Percentiles rank a stretch among this genome's conserved stretches.
phyloP scores from a whole-genome alignment of 1,140 invertebrate species.

The Papilio xuthus region DNA sequence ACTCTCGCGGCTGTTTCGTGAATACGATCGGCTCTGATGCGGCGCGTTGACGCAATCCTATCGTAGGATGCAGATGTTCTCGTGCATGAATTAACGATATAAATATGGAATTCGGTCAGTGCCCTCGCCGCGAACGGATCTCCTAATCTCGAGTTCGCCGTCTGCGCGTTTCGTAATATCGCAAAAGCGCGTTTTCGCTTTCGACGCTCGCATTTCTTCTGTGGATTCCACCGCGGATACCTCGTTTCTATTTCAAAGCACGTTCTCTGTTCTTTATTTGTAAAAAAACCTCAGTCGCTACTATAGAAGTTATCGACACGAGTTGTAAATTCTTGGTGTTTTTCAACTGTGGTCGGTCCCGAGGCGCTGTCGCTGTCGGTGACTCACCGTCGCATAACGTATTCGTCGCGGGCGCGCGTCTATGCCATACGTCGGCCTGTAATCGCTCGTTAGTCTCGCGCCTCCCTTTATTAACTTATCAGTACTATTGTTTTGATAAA shows the following conservation, averaged over 20 bases:
- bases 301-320: constrained; percentile 56
- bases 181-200: constrained; percentile 67
- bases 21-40: constrained; percentile 66
- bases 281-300: constrained; percentile 53
- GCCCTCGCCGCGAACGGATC: constrained; percentile 64
- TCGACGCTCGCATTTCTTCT: constrained; percentile 53
- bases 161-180: constrained; percentile 66
- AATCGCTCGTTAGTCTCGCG: constrained; percentile 69
- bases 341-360: constrained; percentile 57
- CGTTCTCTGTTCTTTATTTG: constrained; percentile 41
- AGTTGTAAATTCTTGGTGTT: constrained; percentile 62
- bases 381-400: constrained; percentile 65
- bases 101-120: constrained; percentile 78
- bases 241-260: constrained; percentile 53
- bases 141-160: constrained; percentile 65
- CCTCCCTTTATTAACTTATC: constrained; percentile 79
- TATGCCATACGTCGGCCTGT: constrained; percentile 48
- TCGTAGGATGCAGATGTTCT: constrained; percentile 70
- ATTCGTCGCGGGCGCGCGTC: constrained; percentile 60
- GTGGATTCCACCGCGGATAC: constrained; percentile 48
- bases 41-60: constrained; percentile 52
- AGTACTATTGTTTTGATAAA: constrained; percentile 81
- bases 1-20: constrained; percentile 48
- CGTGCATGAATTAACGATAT: constrained; percentile 75
- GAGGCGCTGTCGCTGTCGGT: constrained; percentile 48